Evolutionary conservation across 2,113 vertebrate genomes (phyloP).

Genomic region (Heterochromis multidens): DNA sequence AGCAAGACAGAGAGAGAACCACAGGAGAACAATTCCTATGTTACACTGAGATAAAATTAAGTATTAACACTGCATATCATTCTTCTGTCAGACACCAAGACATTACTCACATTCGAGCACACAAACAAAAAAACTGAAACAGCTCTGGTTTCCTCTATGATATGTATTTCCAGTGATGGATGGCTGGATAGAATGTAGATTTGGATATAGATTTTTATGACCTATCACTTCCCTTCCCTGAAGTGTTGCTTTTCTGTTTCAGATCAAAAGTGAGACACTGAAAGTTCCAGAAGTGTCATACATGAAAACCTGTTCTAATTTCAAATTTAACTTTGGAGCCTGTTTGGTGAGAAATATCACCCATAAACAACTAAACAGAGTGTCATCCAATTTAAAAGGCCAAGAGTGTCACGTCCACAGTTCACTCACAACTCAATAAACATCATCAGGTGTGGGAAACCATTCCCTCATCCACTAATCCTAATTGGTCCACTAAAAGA

Average conservation of each 20-base stretch:
- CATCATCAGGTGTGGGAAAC: too few species aligned
- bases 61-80: conserved; percentile 61
- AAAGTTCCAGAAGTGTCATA: not conserved
- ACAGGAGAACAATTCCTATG: not conserved
- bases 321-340: not conserved
- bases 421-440: not conserved
- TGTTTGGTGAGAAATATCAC: not conserved
- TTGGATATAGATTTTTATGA: conserved; percentile 9
- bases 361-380: not conserved
- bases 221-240: not conserved
- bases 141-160: conserved; percentile 57
- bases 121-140: conserved; percentile 2
- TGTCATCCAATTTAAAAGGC: not conserved
- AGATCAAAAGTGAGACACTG: not conserved
- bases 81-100: conserved; percentile 38
- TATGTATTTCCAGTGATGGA: conserved; percentile 48
- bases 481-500: not conserved
- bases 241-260: not conserved
- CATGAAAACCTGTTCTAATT: not conserved
- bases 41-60: conserved; percentile 37
- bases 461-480: not conserved
- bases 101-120: conserved; percentile 63
- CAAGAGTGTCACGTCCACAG: not conserved
- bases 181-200: conserved; percentile 26
- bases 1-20: conserved; percentile 27